Base-by-base conservation (phyloP, 2,888 invertebrate genomes). In the Sminthurides aquaticus region DNA sequence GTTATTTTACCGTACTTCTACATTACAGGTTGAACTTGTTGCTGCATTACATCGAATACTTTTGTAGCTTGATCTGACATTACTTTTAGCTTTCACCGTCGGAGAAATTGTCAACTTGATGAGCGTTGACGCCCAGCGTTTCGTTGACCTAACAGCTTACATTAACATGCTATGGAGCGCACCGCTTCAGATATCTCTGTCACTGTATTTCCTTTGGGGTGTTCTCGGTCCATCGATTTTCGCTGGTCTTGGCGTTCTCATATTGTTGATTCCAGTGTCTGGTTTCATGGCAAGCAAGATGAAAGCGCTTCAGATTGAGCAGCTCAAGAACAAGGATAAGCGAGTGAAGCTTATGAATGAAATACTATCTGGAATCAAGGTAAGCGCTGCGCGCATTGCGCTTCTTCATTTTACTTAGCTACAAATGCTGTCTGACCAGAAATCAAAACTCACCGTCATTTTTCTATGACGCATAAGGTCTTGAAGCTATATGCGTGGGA, bases 301-400 rank as follows among this genome's bases (percentile, higher is more conserved):
- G 3, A 90, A 91, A 77, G 86, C 84, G 0, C 80, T 90, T 67
- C 92, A 92, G 80, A 88, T 91, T 61, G 84, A 84, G 69, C 94
- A 94, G 79, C 94, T 96, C 93, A 90, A 91, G 77, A 88, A 87
- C 79, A 96, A 96, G 80, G 95, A 96, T 76, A 89, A 92, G 76
- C 83, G 95, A 74, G 91, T 95, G 0, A 94, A 94, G 76, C 80
- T 94, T 61, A 92, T 94, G 90, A 94, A 91, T 76, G 95, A 95
- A 82, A 87, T 94, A 69, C 83, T 95, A 64, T 91, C 88, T 78
- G 94, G 94, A 56, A 93, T 95, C 71, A 95, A 94, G 84, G 91
- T 67, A 54, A 58, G 56, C 22, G 22, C 8, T n/a, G n/a, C n/a
- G n/a, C n/a, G n/a, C n/a, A n/a, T n/a, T n/a, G n/a, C n/a, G n/a